Evolutionary conservation across 2,888 invertebrate genomes (phyloP), one percentile per base, ranked within the genome.

Genomic region (Lamellibrachia columna): DNA sequence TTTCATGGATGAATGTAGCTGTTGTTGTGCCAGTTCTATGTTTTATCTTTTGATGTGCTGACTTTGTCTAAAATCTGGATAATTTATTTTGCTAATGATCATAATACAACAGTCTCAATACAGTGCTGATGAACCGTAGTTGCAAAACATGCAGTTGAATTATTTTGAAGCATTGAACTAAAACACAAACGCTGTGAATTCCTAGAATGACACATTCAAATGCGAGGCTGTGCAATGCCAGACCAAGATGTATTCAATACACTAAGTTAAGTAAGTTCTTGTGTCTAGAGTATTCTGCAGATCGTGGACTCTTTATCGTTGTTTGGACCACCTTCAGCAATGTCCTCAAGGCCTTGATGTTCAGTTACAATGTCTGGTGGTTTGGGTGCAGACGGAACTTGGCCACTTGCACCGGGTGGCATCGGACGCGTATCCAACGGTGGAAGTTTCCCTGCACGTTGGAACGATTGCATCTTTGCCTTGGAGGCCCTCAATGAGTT

Each of bases 401-500:
- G 75, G 3, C 75, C 75, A 22, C 75, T 75, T 22, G 75, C 2
- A 2, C 75, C 75, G 22, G 75, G 22, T 15, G 22, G 75, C 75
- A 22, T 75, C 75, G 75, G 75, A 6, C 22, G 75, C 15, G 75
- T n/a, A 22, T 75, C 75, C 22, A 75, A 75, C 22, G 75, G 75
- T 22, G 75, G 75, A 75, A 75, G 75, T 75, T 75, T 75, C 75
- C 75, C 75, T 15, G 75, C 75, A 75, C 75, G 75, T 75, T 75
- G 75, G n/a, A 75, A 75, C 75, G 75, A 75, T 22, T 75, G 75
- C 75, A 75, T 75, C 75, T 75, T 75, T 75, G 75, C 75, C 75
- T 75, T 75, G 22, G 75, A 75, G 22, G 75, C 75, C 75, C 75
- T 75, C 22, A 75, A n/a, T 15, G 75, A 75, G 75, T 75, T 75